Evolutionary conservation across 2,797 vertebrate genomes (phyloP).

Genomic region (Poeciliopsis paucimaculata): DNA sequence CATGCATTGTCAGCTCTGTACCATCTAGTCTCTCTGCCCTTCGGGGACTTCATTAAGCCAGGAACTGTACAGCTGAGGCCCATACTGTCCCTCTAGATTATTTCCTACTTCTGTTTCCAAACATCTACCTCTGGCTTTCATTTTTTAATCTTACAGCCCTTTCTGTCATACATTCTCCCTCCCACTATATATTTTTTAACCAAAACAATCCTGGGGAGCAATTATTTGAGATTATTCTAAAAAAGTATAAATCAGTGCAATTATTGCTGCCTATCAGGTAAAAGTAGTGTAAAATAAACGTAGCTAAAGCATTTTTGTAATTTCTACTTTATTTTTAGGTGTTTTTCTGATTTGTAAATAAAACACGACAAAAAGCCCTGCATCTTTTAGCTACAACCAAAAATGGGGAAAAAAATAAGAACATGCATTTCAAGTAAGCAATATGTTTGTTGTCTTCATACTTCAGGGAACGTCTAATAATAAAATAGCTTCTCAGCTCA

Average conservation of each 20-base stretch:
- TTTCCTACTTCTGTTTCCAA: constrained; percentile 45
- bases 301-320: not conserved
- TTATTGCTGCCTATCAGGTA: not conserved
- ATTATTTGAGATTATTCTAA: not conserved
- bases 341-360: not conserved
- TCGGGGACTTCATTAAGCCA: constrained; percentile 73
- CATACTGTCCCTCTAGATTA: constrained; percentile 53
- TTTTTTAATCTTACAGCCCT: constrained; percentile 30
- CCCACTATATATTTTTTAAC: not conserved
- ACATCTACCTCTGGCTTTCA: constrained; percentile 46
- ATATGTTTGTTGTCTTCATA: not conserved
- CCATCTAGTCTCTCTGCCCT: constrained; percentile 59
- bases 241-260: not conserved
- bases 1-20: constrained; percentile 62
- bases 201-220: not conserved
- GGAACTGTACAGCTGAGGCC: constrained; percentile 72
- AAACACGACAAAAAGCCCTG: not conserved
- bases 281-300: not conserved
- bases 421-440: not conserved
- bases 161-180: not conserved
- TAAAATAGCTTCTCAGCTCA: not conserved
- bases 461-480: not conserved
- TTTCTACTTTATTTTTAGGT: not conserved
- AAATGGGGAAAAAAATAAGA: not conserved
- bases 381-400: not conserved